Conservation (phyloP, 2,113 vertebrate genomes). For the Lophotis ruficrista region DNA sequence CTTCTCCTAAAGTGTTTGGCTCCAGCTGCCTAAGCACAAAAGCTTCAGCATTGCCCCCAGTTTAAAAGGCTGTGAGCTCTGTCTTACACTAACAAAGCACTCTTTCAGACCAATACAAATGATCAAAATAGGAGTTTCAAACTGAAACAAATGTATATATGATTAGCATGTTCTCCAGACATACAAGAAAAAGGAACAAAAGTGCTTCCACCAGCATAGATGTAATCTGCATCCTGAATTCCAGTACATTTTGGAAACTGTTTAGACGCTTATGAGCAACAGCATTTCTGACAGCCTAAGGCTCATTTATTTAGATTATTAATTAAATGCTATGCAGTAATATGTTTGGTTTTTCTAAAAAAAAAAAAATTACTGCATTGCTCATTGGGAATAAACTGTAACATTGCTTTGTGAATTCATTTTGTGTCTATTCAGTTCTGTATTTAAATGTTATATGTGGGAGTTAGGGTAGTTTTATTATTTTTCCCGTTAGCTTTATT, state of each 20-base stretch:
- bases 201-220: rapidly evolving
- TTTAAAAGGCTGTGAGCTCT: background rate
- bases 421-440: background rate
- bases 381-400: background rate
- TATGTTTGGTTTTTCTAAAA: background rate
- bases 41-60: background rate
- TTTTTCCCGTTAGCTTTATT: background rate
- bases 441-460: background rate
- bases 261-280: background rate
- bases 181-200: background rate
- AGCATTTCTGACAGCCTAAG: background rate
- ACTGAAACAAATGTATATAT: background rate
- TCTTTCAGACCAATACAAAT: background rate
- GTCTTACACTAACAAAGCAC: background rate
- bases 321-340: background rate
- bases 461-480: background rate
- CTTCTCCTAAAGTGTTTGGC: background rate
- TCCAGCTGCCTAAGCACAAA: background rate
- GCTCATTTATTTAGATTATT: background rate
- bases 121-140: background rate
- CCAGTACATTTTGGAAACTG: background rate
- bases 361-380: background rate
- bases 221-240: background rate
- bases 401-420: background rate
- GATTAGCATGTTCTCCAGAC: background rate